These are phyloP conservation scores for Trachurus trachurus DNA, from an alignment of 2,797 vertebrate genomes.

Conservation along the genomic window DNA sequence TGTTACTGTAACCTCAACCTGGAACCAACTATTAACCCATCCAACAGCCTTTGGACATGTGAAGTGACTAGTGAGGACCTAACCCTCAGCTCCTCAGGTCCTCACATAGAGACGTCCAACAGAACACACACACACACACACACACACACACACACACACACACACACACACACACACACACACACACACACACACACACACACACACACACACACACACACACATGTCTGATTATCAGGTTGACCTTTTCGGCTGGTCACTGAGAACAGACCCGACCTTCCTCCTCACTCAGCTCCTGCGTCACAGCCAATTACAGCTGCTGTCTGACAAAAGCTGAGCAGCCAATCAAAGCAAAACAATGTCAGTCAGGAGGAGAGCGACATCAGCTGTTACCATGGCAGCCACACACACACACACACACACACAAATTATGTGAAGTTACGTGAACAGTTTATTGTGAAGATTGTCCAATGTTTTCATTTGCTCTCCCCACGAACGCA, in stretches of 20 bases:
- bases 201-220: background rate
- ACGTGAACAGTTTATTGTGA: too few relatives aligned
- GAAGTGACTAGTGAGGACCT: too few relatives aligned
- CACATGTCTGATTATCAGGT: background rate
- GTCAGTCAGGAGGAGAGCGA: constrained; percentile 37
- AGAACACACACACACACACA: background rate
- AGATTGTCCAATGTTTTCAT: too few relatives aligned
- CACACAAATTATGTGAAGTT: background rate
- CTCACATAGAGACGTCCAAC: constrained; percentile 14
- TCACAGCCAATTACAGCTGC: constrained; percentile 45
- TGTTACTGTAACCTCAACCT: too few relatives aligned
- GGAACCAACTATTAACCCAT: too few relatives aligned
- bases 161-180: background rate
- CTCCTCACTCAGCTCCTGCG: constrained; percentile 8
- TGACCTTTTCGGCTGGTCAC: constrained; percentile 37
- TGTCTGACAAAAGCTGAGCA: background rate
- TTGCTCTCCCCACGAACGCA: too few relatives aligned
- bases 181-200: background rate
- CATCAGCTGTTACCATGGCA: constrained; percentile 51
- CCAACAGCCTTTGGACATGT: too few relatives aligned
- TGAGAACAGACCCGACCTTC: background rate
- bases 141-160: background rate
- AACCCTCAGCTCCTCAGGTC: background rate
- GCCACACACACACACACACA: background rate
- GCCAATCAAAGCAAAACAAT: constrained; percentile 24